Evolutionary conservation across 1,140 invertebrate genomes (phyloP).

Genomic region (Anadara kagoshimensis): DNA sequence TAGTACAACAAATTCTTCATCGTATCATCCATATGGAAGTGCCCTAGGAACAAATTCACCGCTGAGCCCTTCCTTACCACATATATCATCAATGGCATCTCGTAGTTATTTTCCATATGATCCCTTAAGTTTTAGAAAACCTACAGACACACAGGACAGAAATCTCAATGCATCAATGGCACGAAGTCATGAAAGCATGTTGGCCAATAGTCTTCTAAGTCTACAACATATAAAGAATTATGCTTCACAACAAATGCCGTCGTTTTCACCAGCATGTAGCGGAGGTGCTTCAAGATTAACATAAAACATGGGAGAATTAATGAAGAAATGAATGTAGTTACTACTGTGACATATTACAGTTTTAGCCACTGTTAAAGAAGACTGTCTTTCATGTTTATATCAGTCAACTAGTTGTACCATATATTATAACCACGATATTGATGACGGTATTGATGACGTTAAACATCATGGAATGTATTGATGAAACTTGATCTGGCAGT

Average conservation of each 20-base stretch:
- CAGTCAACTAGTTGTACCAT: no score
- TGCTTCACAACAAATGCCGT: slow-evolving; percentile 77
- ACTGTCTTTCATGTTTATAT: no score
- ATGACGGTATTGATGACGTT: no score
- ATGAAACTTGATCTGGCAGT: no score
- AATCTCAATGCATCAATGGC: slow-evolving; percentile 46
- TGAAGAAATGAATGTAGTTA: no score
- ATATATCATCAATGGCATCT: slow-evolving; percentile 70
- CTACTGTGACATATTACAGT: no score
- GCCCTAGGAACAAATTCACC: slow-evolving; percentile 44
- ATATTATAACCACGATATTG: no score
- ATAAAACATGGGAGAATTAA: not conserved
- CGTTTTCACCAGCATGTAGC: slow-evolving; percentile 41
- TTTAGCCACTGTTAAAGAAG: no score
- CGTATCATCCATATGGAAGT: slow-evolving; percentile 33
- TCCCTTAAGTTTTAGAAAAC: slow-evolving; percentile 86
- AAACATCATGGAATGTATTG: no score
- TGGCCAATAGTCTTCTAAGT: slow-evolving; percentile 94
- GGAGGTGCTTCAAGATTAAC: slow-evolving; percentile 21
- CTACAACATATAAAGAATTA: slow-evolving; percentile 97
- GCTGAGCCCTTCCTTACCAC: slow-evolving; percentile 64
- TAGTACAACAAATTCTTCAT: slow-evolving; percentile 49
- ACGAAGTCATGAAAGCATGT: slow-evolving; percentile 76
- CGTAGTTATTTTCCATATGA: slow-evolving; percentile 86
- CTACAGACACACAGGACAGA: slow-evolving; percentile 51